Conservation (phyloP, 2,888 invertebrate genomes). For the Choristoneura rosaceana region DNA sequence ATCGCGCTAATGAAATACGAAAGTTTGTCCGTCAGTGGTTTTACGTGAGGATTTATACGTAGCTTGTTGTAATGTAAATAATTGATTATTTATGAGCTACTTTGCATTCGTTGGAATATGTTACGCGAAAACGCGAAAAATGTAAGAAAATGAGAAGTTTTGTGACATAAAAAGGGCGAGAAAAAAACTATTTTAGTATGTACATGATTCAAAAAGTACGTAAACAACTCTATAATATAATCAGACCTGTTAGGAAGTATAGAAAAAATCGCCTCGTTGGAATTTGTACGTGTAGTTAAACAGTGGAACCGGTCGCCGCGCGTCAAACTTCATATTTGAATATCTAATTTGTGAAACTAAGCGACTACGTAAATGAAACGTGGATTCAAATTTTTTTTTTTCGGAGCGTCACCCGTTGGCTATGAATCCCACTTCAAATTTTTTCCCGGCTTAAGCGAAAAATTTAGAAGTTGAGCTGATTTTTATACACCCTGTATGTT, state of each 20-base stretch:
- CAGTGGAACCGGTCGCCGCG: slow-evolving; percentile 14
- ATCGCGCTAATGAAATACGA: not conserved
- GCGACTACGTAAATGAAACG: slow-evolving; percentile 1
- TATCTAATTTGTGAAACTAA: slow-evolving; percentile 18
- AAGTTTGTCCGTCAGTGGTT: not conserved
- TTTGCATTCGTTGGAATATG: not conserved
- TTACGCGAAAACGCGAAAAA: not conserved
- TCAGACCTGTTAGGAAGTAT: not conserved
- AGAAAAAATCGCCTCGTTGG: slow-evolving; percentile 4
- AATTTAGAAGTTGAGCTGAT: not conserved
- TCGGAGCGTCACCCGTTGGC: not conserved
- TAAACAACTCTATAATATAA: not conserved
- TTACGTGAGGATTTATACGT: not conserved
- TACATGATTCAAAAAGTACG: not conserved
- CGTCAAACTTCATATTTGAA: slow-evolving; percentile 34
- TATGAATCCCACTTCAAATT: not conserved
- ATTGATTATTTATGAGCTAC: not conserved
- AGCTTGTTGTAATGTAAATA: not conserved
- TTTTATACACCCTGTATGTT: not conserved
- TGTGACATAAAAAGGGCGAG: no score
- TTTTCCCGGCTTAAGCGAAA: not conserved
- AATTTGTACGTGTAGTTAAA: slow-evolving; percentile 7
- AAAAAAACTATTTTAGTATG: no score
- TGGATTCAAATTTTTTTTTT: not conserved
- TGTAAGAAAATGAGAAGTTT: no score